phyloP scores from a whole-genome alignment of 2,113 vertebrate genomes.

The Chloropsis hardwickii region DNA sequence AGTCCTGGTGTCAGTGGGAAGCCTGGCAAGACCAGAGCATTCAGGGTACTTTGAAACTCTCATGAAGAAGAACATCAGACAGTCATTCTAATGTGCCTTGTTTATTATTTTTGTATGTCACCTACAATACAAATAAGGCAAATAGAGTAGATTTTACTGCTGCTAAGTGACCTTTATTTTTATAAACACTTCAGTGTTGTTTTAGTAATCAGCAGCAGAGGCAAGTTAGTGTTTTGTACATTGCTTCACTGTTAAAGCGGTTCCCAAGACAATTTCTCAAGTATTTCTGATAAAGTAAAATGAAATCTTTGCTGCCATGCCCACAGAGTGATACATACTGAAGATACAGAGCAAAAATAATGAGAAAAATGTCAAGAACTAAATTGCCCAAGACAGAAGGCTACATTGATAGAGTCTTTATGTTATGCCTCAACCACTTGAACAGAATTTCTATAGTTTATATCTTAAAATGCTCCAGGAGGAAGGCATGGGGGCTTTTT shows the following conservation, averaged over 20 bases:
- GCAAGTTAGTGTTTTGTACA: not conserved
- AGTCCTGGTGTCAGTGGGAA: not conserved
- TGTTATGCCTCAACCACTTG: not conserved
- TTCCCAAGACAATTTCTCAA: not conserved
- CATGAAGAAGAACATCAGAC: not conserved
- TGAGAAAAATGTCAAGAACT: not conserved
- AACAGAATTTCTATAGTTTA: not conserved
- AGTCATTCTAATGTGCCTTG: not conserved
- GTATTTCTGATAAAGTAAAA: constrained; percentile 15
- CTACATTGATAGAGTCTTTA: not conserved
- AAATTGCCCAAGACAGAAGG: not conserved
- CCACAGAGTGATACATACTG: not conserved
- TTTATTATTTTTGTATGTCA: not conserved
- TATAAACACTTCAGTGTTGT: not conserved
- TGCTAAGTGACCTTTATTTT: not conserved
- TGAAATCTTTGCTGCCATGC: not conserved
- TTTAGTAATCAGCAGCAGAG: not conserved
- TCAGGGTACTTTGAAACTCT: not conserved
- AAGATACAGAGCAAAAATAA: not conserved
- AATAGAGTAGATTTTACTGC: not conserved
- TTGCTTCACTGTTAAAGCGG: not conserved
- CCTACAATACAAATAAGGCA: not conserved
- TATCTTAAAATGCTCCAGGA: not conserved
- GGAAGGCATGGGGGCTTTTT: not conserved
- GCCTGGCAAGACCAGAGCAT: not conserved